Percentiles rank a stretch among this genome's conserved stretches.
These are phyloP conservation scores for Pteruthius melanotis DNA, from an alignment of 2,113 vertebrate genomes.

Conservation along the genomic window DNA sequence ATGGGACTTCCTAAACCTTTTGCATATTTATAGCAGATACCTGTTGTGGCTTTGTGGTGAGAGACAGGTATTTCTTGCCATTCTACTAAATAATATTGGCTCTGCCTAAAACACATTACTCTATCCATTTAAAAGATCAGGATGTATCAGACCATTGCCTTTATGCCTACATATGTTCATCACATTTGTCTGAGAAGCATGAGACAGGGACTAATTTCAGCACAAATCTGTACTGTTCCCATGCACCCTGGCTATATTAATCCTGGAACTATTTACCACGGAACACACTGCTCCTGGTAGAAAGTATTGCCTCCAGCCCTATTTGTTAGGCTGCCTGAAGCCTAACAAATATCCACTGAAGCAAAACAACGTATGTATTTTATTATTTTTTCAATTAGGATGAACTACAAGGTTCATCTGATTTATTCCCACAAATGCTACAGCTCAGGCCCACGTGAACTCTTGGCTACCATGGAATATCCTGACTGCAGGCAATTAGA, in stretches of 20 bases:
- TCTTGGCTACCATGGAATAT: not conserved
- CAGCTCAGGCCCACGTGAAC: not conserved
- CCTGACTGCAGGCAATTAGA: not conserved
- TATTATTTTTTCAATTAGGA: not conserved
- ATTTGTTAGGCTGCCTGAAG: not conserved
- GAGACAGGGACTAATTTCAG: not conserved
- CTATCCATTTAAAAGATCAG: not conserved
- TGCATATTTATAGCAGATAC: not conserved
- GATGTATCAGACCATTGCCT: not conserved
- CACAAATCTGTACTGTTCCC: not conserved
- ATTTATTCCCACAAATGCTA: not conserved
- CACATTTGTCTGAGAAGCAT: not conserved
- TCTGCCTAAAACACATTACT: not conserved
- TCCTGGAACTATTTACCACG: not conserved
- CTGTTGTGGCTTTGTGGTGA: not conserved
- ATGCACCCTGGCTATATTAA: not conserved
- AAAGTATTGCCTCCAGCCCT: not conserved
- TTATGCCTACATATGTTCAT: not conserved
- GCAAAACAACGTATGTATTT: not conserved
- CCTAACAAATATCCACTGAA: not conserved
- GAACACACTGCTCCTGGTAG: not conserved
- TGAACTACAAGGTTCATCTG: not conserved
- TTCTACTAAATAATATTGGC: not conserved
- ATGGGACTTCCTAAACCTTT: not conserved
- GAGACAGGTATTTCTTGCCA: not conserved